These are phyloP conservation scores for Caenorhabditis becei DNA, from an alignment of 2,888 invertebrate genomes.

Conservation along the genomic window DNA sequence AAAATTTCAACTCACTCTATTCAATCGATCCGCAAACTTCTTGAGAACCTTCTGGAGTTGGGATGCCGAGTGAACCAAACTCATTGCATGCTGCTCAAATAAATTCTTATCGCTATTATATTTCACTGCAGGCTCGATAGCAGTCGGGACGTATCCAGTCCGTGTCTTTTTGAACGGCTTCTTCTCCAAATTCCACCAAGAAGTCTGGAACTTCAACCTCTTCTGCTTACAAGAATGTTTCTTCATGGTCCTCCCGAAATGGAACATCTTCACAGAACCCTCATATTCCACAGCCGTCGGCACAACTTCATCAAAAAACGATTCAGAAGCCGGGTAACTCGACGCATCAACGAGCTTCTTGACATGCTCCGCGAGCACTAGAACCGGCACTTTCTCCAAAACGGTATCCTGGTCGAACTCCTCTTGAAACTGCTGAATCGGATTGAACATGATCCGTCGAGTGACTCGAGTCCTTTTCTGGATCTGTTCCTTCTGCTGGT, in stretches of 20 bases:
- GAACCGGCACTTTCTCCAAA: background rate
- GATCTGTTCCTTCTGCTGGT: too few species aligned
- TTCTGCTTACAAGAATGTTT: constrained; percentile 38
- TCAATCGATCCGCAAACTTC: too few species aligned
- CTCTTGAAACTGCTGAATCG: background rate
- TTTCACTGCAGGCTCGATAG: background rate
- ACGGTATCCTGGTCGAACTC: background rate
- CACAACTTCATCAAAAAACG: constrained; percentile 2
- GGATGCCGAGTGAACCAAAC: too few species aligned
- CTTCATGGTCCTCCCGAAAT: constrained; percentile 27
- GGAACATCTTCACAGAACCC: constrained; percentile 15
- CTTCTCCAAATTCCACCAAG: constrained; percentile 9
- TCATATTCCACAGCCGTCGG: constrained; percentile 35
- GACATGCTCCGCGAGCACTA: background rate
- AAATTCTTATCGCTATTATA: background rate
- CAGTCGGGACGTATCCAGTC: background rate
- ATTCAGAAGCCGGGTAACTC: background rate
- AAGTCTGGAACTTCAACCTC: constrained; percentile 15
- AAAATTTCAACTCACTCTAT: too few species aligned
- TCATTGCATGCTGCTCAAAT: background rate
- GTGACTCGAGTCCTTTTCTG: background rate
- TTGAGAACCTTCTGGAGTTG: too few species aligned
- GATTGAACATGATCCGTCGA: background rate
- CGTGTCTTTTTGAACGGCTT: background rate
- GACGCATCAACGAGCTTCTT: background rate